A percentile compares a stretch with the other conserved stretches of the same genome.
These are phyloP conservation scores for Ochotona curzoniae DNA, from an alignment of 2,113 vertebrate species.

Conservation along the genomic window DNA sequence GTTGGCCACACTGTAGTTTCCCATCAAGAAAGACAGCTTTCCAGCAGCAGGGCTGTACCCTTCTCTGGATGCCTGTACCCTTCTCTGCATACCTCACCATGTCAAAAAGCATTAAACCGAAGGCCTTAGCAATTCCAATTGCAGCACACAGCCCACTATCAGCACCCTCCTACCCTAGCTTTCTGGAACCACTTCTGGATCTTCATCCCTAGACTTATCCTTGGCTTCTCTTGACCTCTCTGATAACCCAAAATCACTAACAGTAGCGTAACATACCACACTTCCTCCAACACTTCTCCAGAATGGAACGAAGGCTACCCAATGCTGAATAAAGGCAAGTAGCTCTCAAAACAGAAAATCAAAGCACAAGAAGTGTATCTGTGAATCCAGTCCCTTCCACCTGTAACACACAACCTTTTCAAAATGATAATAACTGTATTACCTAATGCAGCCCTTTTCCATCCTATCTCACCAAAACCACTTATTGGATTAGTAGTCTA, in stretches of 20 bases:
- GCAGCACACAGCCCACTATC: too few relatives aligned
- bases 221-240: background rate
- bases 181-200: background rate
- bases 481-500: background rate
- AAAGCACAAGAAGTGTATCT: background rate
- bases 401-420: background rate
- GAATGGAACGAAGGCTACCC: background rate
- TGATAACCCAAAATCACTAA: background rate
- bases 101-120: background rate
- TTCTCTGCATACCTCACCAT: background rate
- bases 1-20: background rate
- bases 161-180: background rate
- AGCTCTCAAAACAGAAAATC: background rate
- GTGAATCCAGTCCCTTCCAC: background rate
- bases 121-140: background rate
- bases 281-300: background rate
- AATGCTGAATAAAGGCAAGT: background rate
- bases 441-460: background rate
- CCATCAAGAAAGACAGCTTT: background rate
- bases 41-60: background rate
- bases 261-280: background rate
- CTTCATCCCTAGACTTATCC: background rate
- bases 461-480: background rate
- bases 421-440: background rate
- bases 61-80: background rate